Evolutionary conservation across 1,140 invertebrate genomes (phyloP), one percentile per base, ranked within the genome.

Genomic region (Brachionus paranguensis): DNA sequence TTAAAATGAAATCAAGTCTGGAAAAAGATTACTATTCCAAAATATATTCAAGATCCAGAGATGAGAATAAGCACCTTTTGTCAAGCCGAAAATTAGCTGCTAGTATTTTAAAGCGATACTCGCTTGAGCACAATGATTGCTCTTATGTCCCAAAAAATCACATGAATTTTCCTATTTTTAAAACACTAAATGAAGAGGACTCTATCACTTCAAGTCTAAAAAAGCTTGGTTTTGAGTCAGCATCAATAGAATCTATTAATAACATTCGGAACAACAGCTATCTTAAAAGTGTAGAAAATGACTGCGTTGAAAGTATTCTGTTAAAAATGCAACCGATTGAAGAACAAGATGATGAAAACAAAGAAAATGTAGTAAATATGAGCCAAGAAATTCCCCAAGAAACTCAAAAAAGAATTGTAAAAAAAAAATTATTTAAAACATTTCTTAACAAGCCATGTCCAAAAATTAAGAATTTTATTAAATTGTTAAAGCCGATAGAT

Each of bases 291-390:
- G n/a, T 43, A 1, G 78, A 81, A 64, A 20, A 81, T 29, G 78
- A 81, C 14, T 64, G 78, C 37, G 29, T 81, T 5, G 78, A 81
- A 14, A 64, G 17, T 11, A 29, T 81, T 12, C 20, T 81, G 20
- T 24, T 81, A 68, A 43, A 81, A 81, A 81, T 81, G 78, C 2
- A 81, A 68, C 53, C 37, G 20, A 81, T 81, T 64, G 11, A 64
- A 37, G 64, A 81, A 37, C 33, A 20, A 20, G 43, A 60, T 37
- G 64, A 64, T 24, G 78, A 81, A 29, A 60, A 20, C 24, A 11
- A 20, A 37, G 53, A 81, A 33, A 29, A 64, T 27, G 37, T 6
- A 24, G 5, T 0, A 14, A 14, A 53, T 14, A 14, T n/a, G 17
- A n/a, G 47, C 7, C 47, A 53, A 53, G 47, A 53, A 17, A 53